phyloP scores from a whole-genome alignment of 2,113 vertebrate species.

The Pteronura brasiliensis region DNA sequence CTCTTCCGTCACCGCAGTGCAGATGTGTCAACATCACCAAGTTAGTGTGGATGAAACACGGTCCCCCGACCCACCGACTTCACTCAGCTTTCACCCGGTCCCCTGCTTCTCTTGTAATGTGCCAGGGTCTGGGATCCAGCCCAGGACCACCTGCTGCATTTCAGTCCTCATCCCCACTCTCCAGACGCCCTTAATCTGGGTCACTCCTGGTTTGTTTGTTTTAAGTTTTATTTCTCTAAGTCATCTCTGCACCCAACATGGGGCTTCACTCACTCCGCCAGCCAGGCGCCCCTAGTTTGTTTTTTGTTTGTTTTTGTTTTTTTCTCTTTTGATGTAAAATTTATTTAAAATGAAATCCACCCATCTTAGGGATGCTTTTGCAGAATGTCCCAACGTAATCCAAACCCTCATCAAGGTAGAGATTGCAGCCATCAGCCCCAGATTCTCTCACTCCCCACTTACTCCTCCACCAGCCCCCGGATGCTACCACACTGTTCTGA shows the following conservation, averaged over 20 bases:
- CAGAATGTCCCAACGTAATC: not conserved
- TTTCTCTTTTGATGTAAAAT: not conserved
- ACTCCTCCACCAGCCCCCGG: not conserved
- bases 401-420: not conserved
- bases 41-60: not conserved
- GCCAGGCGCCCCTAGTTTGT: not conserved
- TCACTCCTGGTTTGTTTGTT: not conserved
- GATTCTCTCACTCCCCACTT: too few species aligned
- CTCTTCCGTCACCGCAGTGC: not conserved
- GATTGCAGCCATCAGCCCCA: not conserved
- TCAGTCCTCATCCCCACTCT: not conserved
- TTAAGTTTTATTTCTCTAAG: not conserved
- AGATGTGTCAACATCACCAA: not conserved
- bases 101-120: too few species aligned
- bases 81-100: accelerated
- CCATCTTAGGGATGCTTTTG: not conserved
- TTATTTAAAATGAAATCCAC: not conserved
- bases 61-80: not conserved
- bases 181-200: not conserved
- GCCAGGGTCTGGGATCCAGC: not conserved
- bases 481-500: too few species aligned
- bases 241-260: not conserved
- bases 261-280: not conserved
- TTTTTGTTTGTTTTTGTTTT: not conserved
- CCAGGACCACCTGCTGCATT: not conserved